phyloP scores from a whole-genome alignment of 2,797 vertebrate species.

The Tamandua tetradactyla region DNA sequence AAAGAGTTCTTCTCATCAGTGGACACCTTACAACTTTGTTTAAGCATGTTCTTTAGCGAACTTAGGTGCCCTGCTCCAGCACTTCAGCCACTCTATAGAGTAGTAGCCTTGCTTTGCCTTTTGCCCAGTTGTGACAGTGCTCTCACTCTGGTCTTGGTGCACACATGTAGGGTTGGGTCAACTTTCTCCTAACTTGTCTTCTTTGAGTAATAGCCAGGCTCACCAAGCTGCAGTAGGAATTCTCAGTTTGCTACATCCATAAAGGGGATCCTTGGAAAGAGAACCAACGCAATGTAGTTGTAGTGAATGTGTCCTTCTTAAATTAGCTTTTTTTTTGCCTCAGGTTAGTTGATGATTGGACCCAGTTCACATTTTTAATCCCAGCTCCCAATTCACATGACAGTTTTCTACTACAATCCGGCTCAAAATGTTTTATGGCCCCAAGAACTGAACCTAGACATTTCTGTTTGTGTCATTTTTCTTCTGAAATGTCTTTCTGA shows the following conservation, averaged over 20 bases:
- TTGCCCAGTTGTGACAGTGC: neutral
- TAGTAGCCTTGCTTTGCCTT: neutral
- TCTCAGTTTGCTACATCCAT: neutral
- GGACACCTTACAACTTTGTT: neutral
- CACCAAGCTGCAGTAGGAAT: neutral
- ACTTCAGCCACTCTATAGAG: neutral
- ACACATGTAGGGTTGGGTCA: neutral
- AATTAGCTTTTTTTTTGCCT: neutral
- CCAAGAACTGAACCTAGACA: neutral
- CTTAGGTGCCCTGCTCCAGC: neutral
- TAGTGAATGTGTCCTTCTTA: neutral
- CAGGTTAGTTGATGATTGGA: neutral
- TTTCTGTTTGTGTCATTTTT: neutral
- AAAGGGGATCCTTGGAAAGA: neutral
- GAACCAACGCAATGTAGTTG: neutral
- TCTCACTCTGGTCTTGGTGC: neutral
- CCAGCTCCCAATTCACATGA: neutral
- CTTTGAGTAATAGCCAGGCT: neutral
- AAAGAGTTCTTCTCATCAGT: neutral
- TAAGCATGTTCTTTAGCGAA: neutral
- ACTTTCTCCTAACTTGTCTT: neutral
- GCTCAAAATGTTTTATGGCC: too few relatives aligned
- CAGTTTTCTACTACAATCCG: neutral
- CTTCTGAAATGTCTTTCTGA: neutral
- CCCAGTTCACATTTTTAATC: neutral